Conservation (phyloP, 2,888 invertebrate genomes). For the Coleophora flavipennella region DNA sequence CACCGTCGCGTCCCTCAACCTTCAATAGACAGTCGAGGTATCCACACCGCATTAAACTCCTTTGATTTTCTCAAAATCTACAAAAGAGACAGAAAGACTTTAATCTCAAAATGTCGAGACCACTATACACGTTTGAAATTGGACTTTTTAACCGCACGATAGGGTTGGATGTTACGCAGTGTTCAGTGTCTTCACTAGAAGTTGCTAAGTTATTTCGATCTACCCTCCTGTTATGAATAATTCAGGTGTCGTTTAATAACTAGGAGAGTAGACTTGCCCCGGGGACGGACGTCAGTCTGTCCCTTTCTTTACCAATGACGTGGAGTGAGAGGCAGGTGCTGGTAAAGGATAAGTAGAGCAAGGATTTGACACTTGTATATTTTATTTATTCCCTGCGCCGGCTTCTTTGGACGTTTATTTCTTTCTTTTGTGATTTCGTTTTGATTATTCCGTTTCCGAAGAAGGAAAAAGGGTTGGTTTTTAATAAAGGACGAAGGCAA, state of each 20-base stretch:
- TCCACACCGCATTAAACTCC: constrained; percentile 11
- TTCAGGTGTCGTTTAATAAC: constrained; percentile 67
- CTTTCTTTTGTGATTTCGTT: too few relatives aligned
- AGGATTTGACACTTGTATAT: constrained; percentile 3
- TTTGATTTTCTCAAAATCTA: constrained; percentile 11
- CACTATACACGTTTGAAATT: constrained; percentile 15
- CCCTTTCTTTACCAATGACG: constrained; percentile 28
- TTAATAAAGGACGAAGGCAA: background rate
- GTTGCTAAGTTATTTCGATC: constrained; percentile 46
- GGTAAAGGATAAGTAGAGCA: constrained; percentile 1
- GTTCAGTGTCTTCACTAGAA: constrained; percentile 20
- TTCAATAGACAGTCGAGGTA: constrained; percentile 10
- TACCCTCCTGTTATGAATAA: constrained; percentile 63
- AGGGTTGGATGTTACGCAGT: constrained; percentile 30
- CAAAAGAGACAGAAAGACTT: constrained; percentile 4
- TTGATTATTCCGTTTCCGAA: background rate
- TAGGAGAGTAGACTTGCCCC: constrained; percentile 35
- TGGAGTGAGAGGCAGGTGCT: constrained; percentile 22
- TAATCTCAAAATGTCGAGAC: constrained; percentile 8
- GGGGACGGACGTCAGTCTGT: constrained; percentile 18
- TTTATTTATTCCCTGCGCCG: background rate
- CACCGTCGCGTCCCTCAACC: constrained; percentile 1
- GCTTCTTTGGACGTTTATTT: too few relatives aligned
- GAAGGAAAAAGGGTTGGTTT: background rate
- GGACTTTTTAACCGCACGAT: constrained; percentile 25